phyloP scores from a whole-genome alignment of 2,113 vertebrate species.

The Hippocampus abdominalis region DNA sequence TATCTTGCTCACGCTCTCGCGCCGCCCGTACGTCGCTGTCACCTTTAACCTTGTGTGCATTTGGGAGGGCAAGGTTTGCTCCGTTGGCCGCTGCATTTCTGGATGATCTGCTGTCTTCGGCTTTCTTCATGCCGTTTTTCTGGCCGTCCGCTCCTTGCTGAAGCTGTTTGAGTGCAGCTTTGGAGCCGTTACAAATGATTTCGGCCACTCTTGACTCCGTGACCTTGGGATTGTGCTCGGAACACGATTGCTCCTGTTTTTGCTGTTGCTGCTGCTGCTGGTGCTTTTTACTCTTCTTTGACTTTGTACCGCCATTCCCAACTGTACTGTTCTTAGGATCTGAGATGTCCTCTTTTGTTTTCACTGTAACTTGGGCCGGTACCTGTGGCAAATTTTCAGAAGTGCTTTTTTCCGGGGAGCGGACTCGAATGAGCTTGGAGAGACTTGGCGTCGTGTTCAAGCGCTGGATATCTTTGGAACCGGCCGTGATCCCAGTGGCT shows the following conservation, averaged over 20 bases:
- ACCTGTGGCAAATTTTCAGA: slow-evolving; percentile 56
- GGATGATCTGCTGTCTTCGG: slow-evolving; percentile 66
- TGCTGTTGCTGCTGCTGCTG: slow-evolving; percentile 53
- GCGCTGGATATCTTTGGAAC: slow-evolving; percentile 78
- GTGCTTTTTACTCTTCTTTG: slow-evolving; percentile 85
- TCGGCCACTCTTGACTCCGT: slow-evolving; percentile 57
- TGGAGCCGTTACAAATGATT: slow-evolving; percentile 42
- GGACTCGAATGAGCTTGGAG: slow-evolving; percentile 89
- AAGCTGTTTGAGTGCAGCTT: slow-evolving; percentile 53
- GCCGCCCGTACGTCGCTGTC: slow-evolving; percentile 57
- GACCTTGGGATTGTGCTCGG: slow-evolving; percentile 67
- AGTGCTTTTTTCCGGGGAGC: slow-evolving; percentile 80
- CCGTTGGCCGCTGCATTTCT: slow-evolving; percentile 63
- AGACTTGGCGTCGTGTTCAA: slow-evolving; percentile 84
- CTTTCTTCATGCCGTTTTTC: slow-evolving; percentile 53
- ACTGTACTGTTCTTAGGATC: slow-evolving; percentile 58
- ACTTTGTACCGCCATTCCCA: slow-evolving; percentile 66
- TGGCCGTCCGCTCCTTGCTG: slow-evolving; percentile 58
- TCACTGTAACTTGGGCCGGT: slow-evolving; percentile 59
- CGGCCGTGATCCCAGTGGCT: slow-evolving; percentile 31
- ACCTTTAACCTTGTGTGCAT: slow-evolving; percentile 71
- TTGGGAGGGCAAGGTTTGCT: slow-evolving; percentile 45
- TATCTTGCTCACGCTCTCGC: slow-evolving; percentile 56
- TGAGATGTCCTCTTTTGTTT: slow-evolving; percentile 64
- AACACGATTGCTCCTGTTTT: slow-evolving; percentile 56